Evolutionary conservation across 2,113 vertebrate genomes (phyloP).

Genomic region (Arenaria interpres): DNA sequence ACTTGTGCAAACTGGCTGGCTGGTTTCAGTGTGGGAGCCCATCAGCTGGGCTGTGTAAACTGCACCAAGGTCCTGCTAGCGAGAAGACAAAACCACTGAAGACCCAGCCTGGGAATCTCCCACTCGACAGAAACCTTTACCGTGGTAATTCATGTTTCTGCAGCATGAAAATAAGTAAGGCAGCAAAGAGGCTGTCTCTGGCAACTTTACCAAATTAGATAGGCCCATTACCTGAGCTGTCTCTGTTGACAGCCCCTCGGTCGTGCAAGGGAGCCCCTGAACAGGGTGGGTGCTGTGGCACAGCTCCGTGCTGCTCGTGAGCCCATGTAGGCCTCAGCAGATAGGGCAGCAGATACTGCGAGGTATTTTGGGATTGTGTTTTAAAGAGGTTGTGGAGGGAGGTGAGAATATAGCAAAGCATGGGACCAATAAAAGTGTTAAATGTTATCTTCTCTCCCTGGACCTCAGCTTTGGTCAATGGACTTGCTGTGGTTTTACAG

Average conservation of each 20-base stretch:
- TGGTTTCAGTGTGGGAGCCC: background rate
- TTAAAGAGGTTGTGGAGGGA: background rate
- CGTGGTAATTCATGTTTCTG: background rate
- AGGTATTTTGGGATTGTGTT: background rate
- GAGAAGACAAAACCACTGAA: background rate
- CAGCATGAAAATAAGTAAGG: background rate
- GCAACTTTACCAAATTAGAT: background rate
- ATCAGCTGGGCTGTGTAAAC: background rate
- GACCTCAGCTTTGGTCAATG: background rate
- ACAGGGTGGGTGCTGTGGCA: background rate
- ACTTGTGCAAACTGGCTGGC: conserved; percentile 54
- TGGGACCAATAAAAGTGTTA: background rate
- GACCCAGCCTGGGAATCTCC: background rate
- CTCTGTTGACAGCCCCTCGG: background rate
- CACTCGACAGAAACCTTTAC: background rate
- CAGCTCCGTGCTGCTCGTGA: background rate
- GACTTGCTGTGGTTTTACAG: background rate
- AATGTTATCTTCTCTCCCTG: background rate
- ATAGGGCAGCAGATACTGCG: background rate
- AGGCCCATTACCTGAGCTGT: fast-evolving
- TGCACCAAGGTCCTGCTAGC: background rate
- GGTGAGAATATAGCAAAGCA: background rate
- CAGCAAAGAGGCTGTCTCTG: background rate
- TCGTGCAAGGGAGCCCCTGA: background rate
- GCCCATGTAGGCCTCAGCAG: background rate